A percentile compares a stretch with the other conserved stretches of the same genome.
Evolutionary conservation across 2,888 invertebrate species (phyloP).

Genomic region (Rhorus exstirpatorius): DNA sequence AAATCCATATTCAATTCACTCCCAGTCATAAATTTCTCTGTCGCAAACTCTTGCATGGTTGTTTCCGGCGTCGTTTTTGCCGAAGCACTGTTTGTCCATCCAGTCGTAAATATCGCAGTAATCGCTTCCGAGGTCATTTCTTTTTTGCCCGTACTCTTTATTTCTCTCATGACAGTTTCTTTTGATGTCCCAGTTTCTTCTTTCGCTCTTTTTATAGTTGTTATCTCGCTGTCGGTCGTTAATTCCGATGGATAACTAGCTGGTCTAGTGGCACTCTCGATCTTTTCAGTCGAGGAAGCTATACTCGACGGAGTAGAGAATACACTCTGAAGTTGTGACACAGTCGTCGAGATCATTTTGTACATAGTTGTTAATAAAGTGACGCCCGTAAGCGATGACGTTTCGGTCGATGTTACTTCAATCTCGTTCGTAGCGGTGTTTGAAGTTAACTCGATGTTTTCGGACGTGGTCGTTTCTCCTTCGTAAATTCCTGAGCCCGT

Average conservation of each 20-base stretch:
- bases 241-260: not conserved
- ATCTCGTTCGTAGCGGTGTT: not conserved
- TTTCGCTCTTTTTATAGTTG: slow-evolving; percentile 20
- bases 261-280: not conserved
- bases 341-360: slow-evolving; percentile 31
- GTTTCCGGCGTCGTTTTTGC: not conserved
- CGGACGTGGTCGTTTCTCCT: slow-evolving; percentile 3
- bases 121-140: not conserved
- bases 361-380: slow-evolving; percentile 17
- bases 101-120: slow-evolving; percentile 7
- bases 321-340: slow-evolving; percentile 32
- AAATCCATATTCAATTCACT: not conserved
- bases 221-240: not conserved
- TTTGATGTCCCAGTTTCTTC: slow-evolving; percentile 10
- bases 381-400: not conserved
- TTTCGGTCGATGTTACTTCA: slow-evolving; percentile 16
- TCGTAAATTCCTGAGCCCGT: not conserved
- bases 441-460: not conserved
- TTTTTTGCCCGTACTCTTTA: not conserved
- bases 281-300: slow-evolving; percentile 29
- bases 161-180: not conserved
- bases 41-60: not conserved
- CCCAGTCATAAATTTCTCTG: slow-evolving; percentile 1
- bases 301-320: slow-evolving; percentile 14
- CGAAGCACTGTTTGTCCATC: not conserved